These are phyloP conservation scores for Drosophila glabriapex DNA, from an alignment of 2,888 invertebrate genomes.

Conservation along the genomic window DNA sequence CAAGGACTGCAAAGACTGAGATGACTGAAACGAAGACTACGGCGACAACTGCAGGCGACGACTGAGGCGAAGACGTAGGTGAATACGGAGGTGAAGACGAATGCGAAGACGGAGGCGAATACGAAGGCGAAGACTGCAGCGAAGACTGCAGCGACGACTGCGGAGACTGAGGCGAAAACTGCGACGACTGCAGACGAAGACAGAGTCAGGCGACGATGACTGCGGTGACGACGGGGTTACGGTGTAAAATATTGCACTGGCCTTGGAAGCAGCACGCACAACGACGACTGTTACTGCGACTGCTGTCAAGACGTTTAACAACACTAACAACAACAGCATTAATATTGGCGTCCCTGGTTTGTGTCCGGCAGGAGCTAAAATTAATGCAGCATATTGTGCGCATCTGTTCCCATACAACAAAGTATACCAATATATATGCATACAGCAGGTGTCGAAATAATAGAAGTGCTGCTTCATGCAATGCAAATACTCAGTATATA, in stretches of 20 bases:
- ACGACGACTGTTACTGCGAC: slow-evolving; percentile 16
- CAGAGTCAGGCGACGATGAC: slow-evolving; percentile 40
- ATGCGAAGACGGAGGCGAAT: slow-evolving; percentile 66
- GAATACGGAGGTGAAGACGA: not conserved
- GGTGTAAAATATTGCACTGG: slow-evolving; percentile 82
- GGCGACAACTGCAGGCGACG: slow-evolving; percentile 40
- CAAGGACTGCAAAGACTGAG: slow-evolving; percentile 13
- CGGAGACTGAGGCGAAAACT: not conserved
- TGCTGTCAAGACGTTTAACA: slow-evolving; percentile 82
- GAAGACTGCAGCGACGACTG: slow-evolving; percentile 44
- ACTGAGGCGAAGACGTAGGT: slow-evolving; percentile 7
- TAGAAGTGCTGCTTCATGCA: not conserved
- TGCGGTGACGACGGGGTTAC: slow-evolving; percentile 38
- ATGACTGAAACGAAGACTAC: not conserved
- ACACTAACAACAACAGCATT: slow-evolving; percentile 45
- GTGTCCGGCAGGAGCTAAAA: slow-evolving; percentile 68
- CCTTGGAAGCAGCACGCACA: slow-evolving; percentile 80
- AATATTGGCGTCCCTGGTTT: slow-evolving; percentile 50
- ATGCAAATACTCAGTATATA: not conserved
- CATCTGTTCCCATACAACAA: slow-evolving; percentile 75
- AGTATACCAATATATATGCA: slow-evolving; percentile 25
- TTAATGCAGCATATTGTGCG: slow-evolving; percentile 81
- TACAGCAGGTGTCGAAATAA: not conserved
- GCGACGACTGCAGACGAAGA: slow-evolving; percentile 38
- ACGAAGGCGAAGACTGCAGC: slow-evolving; percentile 12